Conservation (phyloP, 2,113 vertebrate species). For the Caloenas nicobarica region DNA sequence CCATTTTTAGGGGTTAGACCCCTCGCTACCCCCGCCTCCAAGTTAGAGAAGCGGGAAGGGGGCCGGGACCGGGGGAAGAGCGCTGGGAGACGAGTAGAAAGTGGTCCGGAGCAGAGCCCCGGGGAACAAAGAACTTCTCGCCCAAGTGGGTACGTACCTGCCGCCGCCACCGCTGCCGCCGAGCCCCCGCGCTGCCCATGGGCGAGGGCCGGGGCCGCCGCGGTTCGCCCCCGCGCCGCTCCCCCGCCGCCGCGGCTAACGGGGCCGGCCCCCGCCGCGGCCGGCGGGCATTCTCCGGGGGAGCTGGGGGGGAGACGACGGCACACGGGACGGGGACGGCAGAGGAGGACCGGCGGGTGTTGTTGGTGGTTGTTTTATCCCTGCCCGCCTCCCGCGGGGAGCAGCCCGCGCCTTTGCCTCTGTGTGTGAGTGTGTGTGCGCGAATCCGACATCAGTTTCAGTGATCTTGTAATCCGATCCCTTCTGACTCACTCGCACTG, state of each 20-base stretch:
- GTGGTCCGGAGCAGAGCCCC: background rate
- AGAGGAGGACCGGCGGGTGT: background rate
- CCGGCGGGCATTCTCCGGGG: background rate
- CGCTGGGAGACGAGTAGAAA: background rate
- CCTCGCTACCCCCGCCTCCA: background rate
- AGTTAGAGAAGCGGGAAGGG: background rate
- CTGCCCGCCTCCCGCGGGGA: background rate
- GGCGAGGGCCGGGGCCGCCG: background rate
- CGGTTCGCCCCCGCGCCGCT: background rate
- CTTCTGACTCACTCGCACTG: constrained; percentile 74
- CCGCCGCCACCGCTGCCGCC: background rate
- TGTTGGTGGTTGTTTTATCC: background rate
- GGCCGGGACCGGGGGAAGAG: background rate
- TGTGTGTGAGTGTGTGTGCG: background rate
- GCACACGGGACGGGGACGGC: background rate
- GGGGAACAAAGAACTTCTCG: constrained; percentile 45
- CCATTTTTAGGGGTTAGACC: constrained; percentile 24
- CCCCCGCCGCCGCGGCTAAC: background rate
- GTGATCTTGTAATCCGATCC: constrained; percentile 78
- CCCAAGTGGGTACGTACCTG: constrained; percentile 31
- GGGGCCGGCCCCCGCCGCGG: background rate
- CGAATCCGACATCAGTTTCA: constrained; percentile 66
- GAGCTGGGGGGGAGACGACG: background rate
- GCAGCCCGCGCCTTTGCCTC: constrained; percentile 11
- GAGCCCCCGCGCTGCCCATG: background rate